Percentiles rank a stretch among this genome's conserved stretches.
Evolutionary conservation across 2,113 vertebrate genomes (phyloP).

Genomic region (Lasiurus cinereus): DNA sequence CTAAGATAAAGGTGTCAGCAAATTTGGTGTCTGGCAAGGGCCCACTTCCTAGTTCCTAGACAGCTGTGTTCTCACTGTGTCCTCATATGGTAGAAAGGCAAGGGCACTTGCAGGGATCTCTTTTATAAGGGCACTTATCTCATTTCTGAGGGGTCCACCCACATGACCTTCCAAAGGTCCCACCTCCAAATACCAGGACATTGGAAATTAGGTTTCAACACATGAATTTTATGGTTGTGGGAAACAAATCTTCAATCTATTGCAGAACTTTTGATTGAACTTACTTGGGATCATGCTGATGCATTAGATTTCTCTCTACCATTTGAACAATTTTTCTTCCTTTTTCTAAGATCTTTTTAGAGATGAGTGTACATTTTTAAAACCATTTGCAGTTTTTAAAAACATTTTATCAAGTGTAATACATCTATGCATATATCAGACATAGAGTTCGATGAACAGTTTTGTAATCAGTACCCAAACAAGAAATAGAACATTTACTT

Average conservation of each 20-base stretch:
- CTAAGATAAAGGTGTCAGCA: not conserved
- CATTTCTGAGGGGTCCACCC: not conserved
- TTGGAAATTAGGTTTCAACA: not conserved
- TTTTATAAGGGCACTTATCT: not conserved
- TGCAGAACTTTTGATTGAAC: not conserved
- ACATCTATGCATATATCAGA: not conserved
- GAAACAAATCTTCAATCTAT: not conserved
- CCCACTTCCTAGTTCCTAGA: not conserved
- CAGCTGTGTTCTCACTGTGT: not conserved
- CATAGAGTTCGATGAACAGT: not conserved
- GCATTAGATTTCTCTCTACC: not conserved
- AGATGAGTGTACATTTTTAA: not conserved
- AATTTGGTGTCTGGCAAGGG: not conserved
- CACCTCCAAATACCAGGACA: not conserved
- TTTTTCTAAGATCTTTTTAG: not conserved
- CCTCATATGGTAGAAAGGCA: not conserved
- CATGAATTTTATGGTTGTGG: not conserved
- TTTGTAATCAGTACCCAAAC: not conserved
- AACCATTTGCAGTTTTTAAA: not conserved
- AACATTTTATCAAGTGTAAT: not conserved
- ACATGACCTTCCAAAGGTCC: not conserved
- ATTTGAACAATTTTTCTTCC: not conserved
- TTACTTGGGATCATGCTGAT: not conserved
- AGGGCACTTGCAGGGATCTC: not conserved
- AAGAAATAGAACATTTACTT: not conserved